phyloP scores from a whole-genome alignment of 30 jellyfish, hydroid and myxozoan genomes.

The Turritopsis rubra region DNA sequence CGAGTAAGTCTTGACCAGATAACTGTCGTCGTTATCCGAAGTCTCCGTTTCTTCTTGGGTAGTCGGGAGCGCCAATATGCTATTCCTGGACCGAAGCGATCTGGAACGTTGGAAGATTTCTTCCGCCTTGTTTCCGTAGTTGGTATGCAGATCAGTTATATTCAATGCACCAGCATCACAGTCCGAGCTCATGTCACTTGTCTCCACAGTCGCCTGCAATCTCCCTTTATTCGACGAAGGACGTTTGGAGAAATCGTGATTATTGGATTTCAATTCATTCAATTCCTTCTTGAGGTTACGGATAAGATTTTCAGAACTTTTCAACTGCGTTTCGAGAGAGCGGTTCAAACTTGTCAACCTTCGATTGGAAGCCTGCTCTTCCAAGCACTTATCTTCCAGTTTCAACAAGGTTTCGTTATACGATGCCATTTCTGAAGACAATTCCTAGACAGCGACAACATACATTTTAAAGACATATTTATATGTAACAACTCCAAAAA shows the following conservation, averaged over 20 bases:
- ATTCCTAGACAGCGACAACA: slow-evolving; percentile 11
- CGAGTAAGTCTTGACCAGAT: slow-evolving; percentile 1
- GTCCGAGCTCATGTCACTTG: slow-evolving; percentile 17
- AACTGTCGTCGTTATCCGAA: slow-evolving; percentile 17
- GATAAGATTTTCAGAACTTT: slow-evolving; percentile 22
- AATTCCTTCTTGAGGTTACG: slow-evolving; percentile 15
- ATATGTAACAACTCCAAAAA: neutral
- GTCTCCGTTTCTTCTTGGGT: slow-evolving; percentile 29
- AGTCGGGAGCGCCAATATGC: slow-evolving; percentile 11
- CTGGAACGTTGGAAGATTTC: slow-evolving; percentile 38
- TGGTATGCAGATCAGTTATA: slow-evolving; percentile 16
- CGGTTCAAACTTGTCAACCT: slow-evolving; percentile 16
- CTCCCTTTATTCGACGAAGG: neutral
- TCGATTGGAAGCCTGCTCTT: neutral
- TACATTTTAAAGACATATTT: neutral
- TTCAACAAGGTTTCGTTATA: neutral
- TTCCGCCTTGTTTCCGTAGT: neutral
- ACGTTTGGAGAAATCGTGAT: neutral
- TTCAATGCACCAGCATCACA: slow-evolving; percentile 21
- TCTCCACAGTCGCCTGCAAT: neutral
- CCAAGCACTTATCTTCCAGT: slow-evolving; percentile 18
- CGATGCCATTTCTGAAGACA: slow-evolving; percentile 1
- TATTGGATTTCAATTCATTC: neutral
- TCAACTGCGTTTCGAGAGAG: slow-evolving; percentile 27
- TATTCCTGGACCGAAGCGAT: slow-evolving; percentile 18